Evolutionary conservation across 2,888 invertebrate species (phyloP), one percentile per base, ranked within the genome.

Genomic region (Alcis repandata): DNA sequence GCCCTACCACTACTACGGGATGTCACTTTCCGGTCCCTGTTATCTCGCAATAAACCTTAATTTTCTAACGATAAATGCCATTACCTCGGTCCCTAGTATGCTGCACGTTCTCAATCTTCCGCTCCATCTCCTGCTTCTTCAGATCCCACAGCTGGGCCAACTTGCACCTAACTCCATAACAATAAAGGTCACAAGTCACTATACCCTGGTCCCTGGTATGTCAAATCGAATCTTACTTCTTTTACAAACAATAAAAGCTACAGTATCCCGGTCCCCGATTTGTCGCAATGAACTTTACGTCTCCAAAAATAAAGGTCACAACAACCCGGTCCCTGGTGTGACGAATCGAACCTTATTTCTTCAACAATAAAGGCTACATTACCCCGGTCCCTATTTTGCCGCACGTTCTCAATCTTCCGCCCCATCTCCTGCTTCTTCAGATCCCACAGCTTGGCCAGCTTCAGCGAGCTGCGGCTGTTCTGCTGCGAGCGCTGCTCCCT

Each of bases 81-180:
- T 10, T 63, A 94, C 94, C 94, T 89, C 95, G 80, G 38, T 94
- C 92, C 41, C 93, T 91, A 0, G 87, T 84, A 57, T 85, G 87
- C 41, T 94, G 88, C n/a, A 96, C 95, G 60, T 90, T 91, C 7
- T 85, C 84, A 1, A 97, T 83, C 75, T 95, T 94, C 19, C 82
- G 82, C 15, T 94, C 89, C 80, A 95, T 95, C 69, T 95, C 94
- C 1, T 88, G 84, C 48, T 94, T 91, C 88, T 95, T 91, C 48
- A 63, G 43, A n/a, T 88, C 78, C 84, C 95, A 91, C 72, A 94
- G 80, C 65, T 90, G 86, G 63, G 94, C 84, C 78, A 96, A 81
- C 86, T 95, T 92, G n/a, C n/a, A n/a, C 9, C 10, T 33, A 33
- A 1, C 33, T 33, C 10, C 10, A 33, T 33, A 33, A 10, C n/a